phyloP scores from a whole-genome alignment of 2,888 invertebrate species.

The Caradrina kadenii region DNA sequence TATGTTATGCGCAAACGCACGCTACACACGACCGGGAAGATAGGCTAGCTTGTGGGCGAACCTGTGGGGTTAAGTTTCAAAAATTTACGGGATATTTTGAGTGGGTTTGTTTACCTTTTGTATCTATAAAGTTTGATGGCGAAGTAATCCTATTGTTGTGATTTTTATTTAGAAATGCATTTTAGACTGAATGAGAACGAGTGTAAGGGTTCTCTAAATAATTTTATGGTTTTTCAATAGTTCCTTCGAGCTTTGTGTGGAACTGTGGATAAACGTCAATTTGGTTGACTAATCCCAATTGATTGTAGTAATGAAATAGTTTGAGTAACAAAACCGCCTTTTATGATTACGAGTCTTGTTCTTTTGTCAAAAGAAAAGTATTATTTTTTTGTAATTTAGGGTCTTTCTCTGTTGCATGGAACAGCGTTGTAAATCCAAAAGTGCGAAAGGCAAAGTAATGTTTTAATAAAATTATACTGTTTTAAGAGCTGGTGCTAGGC shows the following conservation, averaged over 20 bases:
- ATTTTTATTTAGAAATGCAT: slow-evolving; percentile 4
- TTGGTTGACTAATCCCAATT: slow-evolving; percentile 39
- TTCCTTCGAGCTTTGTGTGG: not conserved
- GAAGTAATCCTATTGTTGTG: slow-evolving; percentile 2
- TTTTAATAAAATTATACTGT: too few relatives aligned
- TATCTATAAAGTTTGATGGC: not conserved
- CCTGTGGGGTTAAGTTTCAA: not conserved
- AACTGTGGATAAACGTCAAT: slow-evolving; percentile 26
- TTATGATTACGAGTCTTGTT: not conserved
- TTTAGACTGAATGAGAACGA: slow-evolving; percentile 19
- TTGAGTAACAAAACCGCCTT: not conserved
- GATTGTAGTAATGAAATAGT: slow-evolving; percentile 11
- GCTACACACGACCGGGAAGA: slow-evolving; percentile 67
- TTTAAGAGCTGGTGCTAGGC: too few relatives aligned
- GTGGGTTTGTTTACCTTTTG: slow-evolving; percentile 8
- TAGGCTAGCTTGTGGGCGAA: slow-evolving; percentile 50
- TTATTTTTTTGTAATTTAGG: too few relatives aligned
- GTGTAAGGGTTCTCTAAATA: slow-evolving; percentile 12
- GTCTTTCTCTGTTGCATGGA: not conserved
- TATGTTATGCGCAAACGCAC: slow-evolving; percentile 81
- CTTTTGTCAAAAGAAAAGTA: too few relatives aligned
- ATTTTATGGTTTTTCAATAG: slow-evolving; percentile 49
- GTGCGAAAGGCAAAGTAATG: too few relatives aligned
- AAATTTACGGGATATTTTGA: not conserved
- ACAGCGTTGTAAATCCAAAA: too few relatives aligned